Conservation (phyloP, 35 echinoderm and acorn worm species). For the Chiridota heheva region DNA sequence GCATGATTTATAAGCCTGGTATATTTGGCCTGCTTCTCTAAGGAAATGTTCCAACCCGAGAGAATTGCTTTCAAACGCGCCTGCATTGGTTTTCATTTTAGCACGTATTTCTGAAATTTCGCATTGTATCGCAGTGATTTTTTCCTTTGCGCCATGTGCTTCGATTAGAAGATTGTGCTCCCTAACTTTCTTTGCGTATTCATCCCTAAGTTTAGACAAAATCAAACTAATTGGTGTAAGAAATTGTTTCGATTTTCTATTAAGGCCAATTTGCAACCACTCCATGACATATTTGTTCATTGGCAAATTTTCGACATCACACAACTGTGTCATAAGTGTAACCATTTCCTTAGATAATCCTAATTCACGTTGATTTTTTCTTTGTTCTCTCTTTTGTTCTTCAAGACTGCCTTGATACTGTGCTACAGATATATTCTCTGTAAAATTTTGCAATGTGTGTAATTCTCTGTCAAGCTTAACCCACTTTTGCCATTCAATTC, state of each 20-base stretch:
- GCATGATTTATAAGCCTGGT: neutral
- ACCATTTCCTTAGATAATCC: neutral
- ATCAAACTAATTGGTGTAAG: neutral
- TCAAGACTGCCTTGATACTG: neutral
- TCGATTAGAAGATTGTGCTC: neutral
- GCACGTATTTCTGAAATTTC: neutral
- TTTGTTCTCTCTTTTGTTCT: slow-evolving; percentile 4
- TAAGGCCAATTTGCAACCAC: neutral
- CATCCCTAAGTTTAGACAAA: neutral
- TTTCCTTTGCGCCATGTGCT: neutral
- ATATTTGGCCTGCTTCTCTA: slow-evolving; percentile 37
- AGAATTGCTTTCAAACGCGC: neutral
- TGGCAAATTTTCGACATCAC: neutral
- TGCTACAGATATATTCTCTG: slow-evolving; percentile 10
- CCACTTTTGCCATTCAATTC: slow-evolving; percentile 10
- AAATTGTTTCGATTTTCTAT: neutral
- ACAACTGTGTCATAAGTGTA: neutral
- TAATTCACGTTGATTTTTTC: neutral
- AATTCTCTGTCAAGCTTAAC: slow-evolving; percentile 6
- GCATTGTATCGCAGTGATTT: neutral
- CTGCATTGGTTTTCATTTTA: neutral
- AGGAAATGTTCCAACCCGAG: slow-evolving; percentile 35
- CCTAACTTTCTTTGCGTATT: neutral
- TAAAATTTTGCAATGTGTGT: neutral
- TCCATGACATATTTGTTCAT: neutral